Conservation (phyloP, 1,140 invertebrate genomes). For the Subanguina moxae region DNA sequence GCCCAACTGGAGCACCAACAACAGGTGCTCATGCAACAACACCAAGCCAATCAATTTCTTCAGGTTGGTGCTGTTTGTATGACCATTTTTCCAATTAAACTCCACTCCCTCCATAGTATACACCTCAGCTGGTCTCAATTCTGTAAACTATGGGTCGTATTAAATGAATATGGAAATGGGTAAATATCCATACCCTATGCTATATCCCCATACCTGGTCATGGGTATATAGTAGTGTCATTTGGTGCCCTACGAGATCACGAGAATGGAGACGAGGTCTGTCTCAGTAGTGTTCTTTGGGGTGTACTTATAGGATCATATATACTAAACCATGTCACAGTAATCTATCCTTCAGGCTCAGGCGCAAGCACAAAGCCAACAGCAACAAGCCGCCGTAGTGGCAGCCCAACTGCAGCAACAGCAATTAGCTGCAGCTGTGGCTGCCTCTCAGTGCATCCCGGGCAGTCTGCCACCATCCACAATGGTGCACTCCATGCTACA, state of each 20-base stretch:
- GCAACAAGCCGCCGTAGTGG: constrained; percentile 17
- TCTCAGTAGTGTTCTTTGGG: too few species aligned
- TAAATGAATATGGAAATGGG: too few species aligned
- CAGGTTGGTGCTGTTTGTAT: not conserved
- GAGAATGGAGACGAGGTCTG: too few species aligned
- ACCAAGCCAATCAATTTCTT: not conserved
- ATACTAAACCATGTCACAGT: not conserved
- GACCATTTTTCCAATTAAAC: too few species aligned
- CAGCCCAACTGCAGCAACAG: constrained; percentile 18
- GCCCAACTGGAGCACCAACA: not conserved
- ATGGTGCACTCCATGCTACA: not conserved
- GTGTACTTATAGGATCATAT: too few species aligned
- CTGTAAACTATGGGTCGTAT: too few species aligned
- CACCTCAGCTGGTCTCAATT: too few species aligned
- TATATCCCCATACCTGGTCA: too few species aligned
- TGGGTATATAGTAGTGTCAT: too few species aligned
- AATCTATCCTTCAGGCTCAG: constrained; percentile 9
- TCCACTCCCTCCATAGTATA: too few species aligned
- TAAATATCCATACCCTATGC: too few species aligned
- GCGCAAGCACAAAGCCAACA: constrained; percentile 33
- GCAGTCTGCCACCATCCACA: not conserved
- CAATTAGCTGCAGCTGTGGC: constrained; percentile 3
- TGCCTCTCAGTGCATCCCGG: not conserved
- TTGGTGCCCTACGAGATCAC: too few species aligned
- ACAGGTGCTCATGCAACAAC: constrained; percentile 21